Conservation (phyloP, 2,888 invertebrate species). For the Cataglyphis cursor region DNA sequence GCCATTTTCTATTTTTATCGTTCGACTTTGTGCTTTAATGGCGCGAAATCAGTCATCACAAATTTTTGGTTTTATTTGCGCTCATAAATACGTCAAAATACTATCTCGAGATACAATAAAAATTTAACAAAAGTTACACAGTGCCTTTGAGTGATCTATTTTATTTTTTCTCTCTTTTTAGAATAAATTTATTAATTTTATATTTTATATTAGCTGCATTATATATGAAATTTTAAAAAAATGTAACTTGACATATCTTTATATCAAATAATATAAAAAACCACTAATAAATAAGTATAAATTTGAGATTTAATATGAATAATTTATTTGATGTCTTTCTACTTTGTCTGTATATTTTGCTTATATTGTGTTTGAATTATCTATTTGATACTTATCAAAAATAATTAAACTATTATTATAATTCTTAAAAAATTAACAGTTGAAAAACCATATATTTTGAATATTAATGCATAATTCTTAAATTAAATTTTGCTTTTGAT, state of each 20-base stretch:
- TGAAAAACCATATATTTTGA: background rate
- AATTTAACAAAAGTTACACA: slow-evolving; percentile 19
- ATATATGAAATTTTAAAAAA: background rate
- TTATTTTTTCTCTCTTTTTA: background rate
- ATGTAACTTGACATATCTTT: background rate
- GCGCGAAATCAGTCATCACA: slow-evolving; percentile 35
- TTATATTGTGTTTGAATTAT: background rate
- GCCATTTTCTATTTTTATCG: slow-evolving; percentile 75
- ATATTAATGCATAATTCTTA: background rate
- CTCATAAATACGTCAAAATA: slow-evolving; percentile 38
- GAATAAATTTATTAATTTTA: slow-evolving; percentile 16
- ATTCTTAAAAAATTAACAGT: background rate
- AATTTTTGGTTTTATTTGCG: slow-evolving; percentile 23
- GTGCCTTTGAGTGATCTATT: background rate
- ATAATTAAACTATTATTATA: background rate
- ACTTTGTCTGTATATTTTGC: background rate
- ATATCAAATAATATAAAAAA: background rate
- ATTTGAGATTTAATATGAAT: background rate
- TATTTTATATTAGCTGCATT: slow-evolving; percentile 3
- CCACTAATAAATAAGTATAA: background rate
- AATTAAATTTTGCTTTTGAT: background rate
- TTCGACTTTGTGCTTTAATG: slow-evolving; percentile 52
- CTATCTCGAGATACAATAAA: slow-evolving; percentile 8
- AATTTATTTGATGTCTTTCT: background rate
- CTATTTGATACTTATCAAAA: background rate